phyloP scores from a whole-genome alignment of 2,888 invertebrate genomes.

The Ischnus inquisitorius region DNA sequence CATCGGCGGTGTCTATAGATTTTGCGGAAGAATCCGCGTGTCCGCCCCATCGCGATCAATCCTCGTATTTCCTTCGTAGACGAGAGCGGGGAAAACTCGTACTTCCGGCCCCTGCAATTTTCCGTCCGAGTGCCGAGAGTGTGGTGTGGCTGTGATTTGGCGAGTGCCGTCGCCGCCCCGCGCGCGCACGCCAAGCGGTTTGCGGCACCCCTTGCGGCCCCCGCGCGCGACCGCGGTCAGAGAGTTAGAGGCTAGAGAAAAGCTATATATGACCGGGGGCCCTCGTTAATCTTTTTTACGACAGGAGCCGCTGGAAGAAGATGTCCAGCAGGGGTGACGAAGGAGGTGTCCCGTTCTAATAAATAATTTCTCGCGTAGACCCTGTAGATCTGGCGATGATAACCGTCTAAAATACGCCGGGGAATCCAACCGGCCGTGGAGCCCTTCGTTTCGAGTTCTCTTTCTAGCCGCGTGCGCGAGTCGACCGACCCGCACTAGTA shows the following conservation, averaged over 20 bases:
- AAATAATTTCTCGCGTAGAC: slow-evolving; percentile 85
- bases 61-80: slow-evolving; percentile 64
- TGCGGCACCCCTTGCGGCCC: slow-evolving; percentile 23
- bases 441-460: slow-evolving; percentile 74
- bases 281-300: slow-evolving; percentile 84
- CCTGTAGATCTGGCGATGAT: slow-evolving; percentile 85
- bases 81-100: slow-evolving; percentile 62
- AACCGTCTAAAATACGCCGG: slow-evolving; percentile 84
- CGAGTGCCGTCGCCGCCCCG: slow-evolving; percentile 49
- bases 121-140: slow-evolving; percentile 54
- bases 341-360: slow-evolving; percentile 84
- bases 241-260: slow-evolving; percentile 37
- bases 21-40: slow-evolving; percentile 16
- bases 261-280: slow-evolving; percentile 58
- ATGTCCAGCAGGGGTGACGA: slow-evolving; percentile 79
- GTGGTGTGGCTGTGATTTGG: slow-evolving; percentile 64
- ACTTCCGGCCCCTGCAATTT: slow-evolving; percentile 70
- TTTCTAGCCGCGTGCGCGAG: not conserved
- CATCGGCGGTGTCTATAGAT: slow-evolving; percentile 29
- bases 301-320: slow-evolving; percentile 74
- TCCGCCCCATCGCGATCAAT: slow-evolving; percentile 63
- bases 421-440: slow-evolving; percentile 63
- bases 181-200: slow-evolving; percentile 49
- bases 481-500: slow-evolving; percentile 12
- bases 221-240: slow-evolving; percentile 56